Evolutionary conservation across 2,888 invertebrate species (phyloP).

Genomic region (Morpho achilles): DNA sequence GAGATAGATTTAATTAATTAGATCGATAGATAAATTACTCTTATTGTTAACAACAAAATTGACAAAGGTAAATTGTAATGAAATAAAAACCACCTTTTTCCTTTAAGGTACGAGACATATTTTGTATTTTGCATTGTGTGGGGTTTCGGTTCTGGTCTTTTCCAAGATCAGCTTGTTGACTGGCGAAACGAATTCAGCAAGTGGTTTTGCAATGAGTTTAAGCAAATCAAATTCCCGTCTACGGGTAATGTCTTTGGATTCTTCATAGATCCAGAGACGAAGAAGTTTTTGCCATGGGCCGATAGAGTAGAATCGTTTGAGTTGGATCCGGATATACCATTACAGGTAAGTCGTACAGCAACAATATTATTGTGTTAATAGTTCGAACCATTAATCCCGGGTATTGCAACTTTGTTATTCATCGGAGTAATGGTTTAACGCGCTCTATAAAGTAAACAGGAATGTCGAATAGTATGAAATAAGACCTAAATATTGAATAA

Average conservation of each 20-base stretch:
- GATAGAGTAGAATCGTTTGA: slow-evolving; percentile 89
- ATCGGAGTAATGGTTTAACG: too few species aligned
- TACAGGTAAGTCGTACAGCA: slow-evolving; percentile 81
- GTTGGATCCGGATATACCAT: slow-evolving; percentile 90
- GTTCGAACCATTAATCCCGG: too few species aligned
- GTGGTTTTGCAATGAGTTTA: slow-evolving; percentile 96
- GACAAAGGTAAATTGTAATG: too few species aligned
- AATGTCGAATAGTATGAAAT: too few species aligned
- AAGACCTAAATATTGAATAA: too few species aligned
- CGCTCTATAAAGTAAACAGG: too few species aligned
- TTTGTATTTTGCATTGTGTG: slow-evolving; percentile 94
- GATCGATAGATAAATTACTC: too few species aligned
- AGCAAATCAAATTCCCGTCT: slow-evolving; percentile 91
- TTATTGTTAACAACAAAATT: too few species aligned
- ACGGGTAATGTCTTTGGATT: slow-evolving; percentile 92
- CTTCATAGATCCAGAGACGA: slow-evolving; percentile 91
- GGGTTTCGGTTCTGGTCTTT: slow-evolving; percentile 95
- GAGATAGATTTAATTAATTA: too few species aligned
- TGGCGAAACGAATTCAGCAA: slow-evolving; percentile 97
- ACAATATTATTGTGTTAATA: too few species aligned
- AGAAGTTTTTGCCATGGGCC: slow-evolving; percentile 92
- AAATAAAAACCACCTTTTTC: too few species aligned
- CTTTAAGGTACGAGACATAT: slow-evolving; percentile 88
- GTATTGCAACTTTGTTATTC: too few species aligned
- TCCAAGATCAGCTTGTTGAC: slow-evolving; percentile 94